Conservation (phyloP, 2,113 vertebrate species). For the Orcinus orca region DNA sequence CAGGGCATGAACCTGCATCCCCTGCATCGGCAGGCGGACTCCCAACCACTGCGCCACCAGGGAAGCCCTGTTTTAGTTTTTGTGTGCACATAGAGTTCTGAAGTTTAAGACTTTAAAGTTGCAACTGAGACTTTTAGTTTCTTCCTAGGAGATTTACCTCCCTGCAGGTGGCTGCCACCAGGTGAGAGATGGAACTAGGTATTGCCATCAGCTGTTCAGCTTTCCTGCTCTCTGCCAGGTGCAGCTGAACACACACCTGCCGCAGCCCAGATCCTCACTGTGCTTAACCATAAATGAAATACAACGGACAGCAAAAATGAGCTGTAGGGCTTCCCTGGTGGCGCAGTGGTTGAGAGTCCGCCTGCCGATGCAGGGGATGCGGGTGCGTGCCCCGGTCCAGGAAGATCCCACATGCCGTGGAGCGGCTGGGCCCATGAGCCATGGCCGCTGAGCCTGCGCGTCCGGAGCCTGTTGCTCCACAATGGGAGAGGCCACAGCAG, state of each 20-base stretch:
- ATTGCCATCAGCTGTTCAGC: background rate
- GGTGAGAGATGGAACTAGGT: slow-evolving; percentile 24
- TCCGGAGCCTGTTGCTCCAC: no score
- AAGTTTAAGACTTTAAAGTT: slow-evolving; percentile 24
- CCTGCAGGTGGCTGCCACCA: slow-evolving; percentile 18
- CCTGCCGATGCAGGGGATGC: no score
- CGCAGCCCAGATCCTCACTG: slow-evolving; percentile 41
- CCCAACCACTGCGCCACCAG: no score
- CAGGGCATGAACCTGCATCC: no score
- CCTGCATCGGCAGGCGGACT: no score
- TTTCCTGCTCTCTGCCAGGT: slow-evolving; percentile 38
- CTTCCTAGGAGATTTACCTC: slow-evolving; percentile 44
- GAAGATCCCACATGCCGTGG: no score
- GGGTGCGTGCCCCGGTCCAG: no score
- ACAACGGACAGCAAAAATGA: background rate
- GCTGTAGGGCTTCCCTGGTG: background rate
- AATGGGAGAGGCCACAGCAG: no score
- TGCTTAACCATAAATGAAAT: slow-evolving; percentile 49
- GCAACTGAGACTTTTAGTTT: slow-evolving; percentile 21
- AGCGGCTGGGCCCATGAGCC: no score
- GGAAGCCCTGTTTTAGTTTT: background rate
- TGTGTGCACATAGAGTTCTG: background rate
- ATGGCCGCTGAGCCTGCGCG: no score
- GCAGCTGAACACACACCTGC: background rate
- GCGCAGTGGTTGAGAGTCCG: no score